These are phyloP conservation scores for Phaedon cochleariae DNA, from an alignment of 2,888 invertebrate genomes.

Conservation along the genomic window DNA sequence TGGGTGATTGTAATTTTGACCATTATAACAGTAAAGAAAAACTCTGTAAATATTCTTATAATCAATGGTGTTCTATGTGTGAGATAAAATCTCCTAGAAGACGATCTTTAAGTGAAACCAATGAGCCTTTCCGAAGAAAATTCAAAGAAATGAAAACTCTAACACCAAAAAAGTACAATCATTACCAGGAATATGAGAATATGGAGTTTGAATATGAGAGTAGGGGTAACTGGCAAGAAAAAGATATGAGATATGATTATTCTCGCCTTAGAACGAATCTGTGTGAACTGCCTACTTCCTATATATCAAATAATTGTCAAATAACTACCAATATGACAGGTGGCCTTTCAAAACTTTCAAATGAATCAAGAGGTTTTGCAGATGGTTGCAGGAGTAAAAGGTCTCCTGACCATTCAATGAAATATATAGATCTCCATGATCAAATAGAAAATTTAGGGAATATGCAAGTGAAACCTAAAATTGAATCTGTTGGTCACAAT, in stretches of 20 bases:
- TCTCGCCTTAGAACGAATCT: constrained; percentile 55
- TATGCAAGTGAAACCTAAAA: constrained; percentile 41
- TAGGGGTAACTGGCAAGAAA: constrained; percentile 49
- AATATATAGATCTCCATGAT: constrained; percentile 45
- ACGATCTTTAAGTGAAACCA: constrained; percentile 58
- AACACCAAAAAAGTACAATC: constrained; percentile 53
- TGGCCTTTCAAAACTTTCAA: constrained; percentile 46
- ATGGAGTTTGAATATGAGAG: constrained; percentile 57
- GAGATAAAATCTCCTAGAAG: constrained; percentile 56
- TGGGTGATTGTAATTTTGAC: constrained; percentile 55
- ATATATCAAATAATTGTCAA: constrained; percentile 60
- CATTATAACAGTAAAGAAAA: constrained; percentile 51
- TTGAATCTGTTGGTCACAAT: constrained; percentile 22
- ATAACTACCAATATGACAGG: constrained; percentile 39
- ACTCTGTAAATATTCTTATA: constrained; percentile 55
- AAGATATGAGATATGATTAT: constrained; percentile 49
- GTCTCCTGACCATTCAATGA: constrained; percentile 49
- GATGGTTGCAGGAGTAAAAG: constrained; percentile 52
- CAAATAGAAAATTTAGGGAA: constrained; percentile 42
- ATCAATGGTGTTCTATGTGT: constrained; percentile 60
- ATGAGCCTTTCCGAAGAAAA: constrained; percentile 55
- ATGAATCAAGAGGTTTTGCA: constrained; percentile 43
- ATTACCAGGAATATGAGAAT: constrained; percentile 57
- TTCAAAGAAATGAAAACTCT: constrained; percentile 58
- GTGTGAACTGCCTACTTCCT: constrained; percentile 60